Base-by-base conservation (phyloP, 2,113 vertebrate genomes). In the Corythornis cristatus region DNA sequence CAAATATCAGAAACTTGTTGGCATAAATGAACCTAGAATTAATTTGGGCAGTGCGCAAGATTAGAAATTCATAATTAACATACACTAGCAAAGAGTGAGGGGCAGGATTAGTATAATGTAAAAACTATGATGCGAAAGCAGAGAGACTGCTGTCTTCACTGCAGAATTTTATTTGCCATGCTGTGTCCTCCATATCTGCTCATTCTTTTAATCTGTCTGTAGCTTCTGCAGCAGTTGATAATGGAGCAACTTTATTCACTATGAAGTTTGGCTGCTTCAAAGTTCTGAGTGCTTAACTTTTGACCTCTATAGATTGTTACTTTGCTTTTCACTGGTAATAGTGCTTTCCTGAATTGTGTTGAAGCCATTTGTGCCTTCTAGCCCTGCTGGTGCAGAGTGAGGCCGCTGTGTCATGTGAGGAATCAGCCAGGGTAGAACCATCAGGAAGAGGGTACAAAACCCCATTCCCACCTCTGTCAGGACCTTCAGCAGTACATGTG, bases 131-230 rank as follows among this genome's bases (percentile, higher is more conserved):
- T 29, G 22, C 35, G 72, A 71, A 72, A 53, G 45, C 58, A 89
- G 29, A 79, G 54, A 57, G 21, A 23, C 28, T 72, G 35, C 10
- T 18, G 6, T 35, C n/a, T 66, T 51, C 25, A 23, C 42, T n/a
- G 11, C 25, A 58, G 3, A 43, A 50, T 82, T 81, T 66, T 37
- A 43, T 21, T 21, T 15, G 7, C 11, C 29, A 82, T 37, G 15
- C 46, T 1, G 5, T 0, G 2, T 21, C 43, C 19, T 62, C 25
- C 3, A 2, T 31, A 37, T 7, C n/a, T 35, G 8, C n/a, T 16
- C 23, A 12, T 60, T 58, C 31, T 82, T 35, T 72, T 7, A 6
- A 50, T 19, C 18, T 1, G 0, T 26, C 72, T 64, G 26, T 23
- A 86, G 54, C 60, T 92, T 61, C 56, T 53, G n/a, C 58, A 80